Base-by-base conservation (phyloP, 2,888 invertebrate genomes). In the Parelbella ahira region DNA sequence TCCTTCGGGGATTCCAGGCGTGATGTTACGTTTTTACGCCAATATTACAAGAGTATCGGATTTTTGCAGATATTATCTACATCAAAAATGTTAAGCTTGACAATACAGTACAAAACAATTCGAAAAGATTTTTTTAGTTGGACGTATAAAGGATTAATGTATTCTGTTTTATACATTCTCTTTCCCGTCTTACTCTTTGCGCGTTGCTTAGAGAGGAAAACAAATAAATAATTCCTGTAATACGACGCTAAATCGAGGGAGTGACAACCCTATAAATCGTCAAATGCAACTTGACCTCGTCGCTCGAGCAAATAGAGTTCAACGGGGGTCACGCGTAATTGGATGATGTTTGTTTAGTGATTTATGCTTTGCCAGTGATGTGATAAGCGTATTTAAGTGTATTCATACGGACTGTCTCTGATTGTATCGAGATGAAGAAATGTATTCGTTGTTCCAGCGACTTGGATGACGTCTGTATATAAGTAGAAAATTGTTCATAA, bases 141-240 rank as follows among this genome's bases (percentile, higher is more conserved):
- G n/a, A n/a, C n/a, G n/a, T n/a, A n/a, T n/a, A n/a, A n/a, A n/a
- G n/a, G n/a, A n/a, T n/a, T n/a, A n/a, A n/a, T n/a, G n/a, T n/a
- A n/a, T n/a, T n/a, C n/a, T n/a, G n/a, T n/a, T n/a, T n/a, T n/a
- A n/a, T n/a, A n/a, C n/a, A n/a, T n/a, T n/a, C n/a, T n/a, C n/a
- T 8, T 6, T 29, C 15, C 8, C n/a, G 8, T 6, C 15, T 34
- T 28, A 19, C 12, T 51, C 46, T 48, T 44, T 47, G 49, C 4
- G 37, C n/a, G 28, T 37, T 30, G 50, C 50, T 48, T 48, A 48
- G 44, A 54, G 49, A 48, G 51, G 50, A 62, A 63, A 64, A 60
- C 55, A 69, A 67, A 70, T 69, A 71, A 63, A 69, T 65, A 61
- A 68, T 65, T 65, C 62, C 43, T 49, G 60, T 61, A 68, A 68